Evolutionary conservation across 2,113 vertebrate species (phyloP), one percentile per base, ranked within the genome.

Genomic region (Crocuta crocuta): DNA sequence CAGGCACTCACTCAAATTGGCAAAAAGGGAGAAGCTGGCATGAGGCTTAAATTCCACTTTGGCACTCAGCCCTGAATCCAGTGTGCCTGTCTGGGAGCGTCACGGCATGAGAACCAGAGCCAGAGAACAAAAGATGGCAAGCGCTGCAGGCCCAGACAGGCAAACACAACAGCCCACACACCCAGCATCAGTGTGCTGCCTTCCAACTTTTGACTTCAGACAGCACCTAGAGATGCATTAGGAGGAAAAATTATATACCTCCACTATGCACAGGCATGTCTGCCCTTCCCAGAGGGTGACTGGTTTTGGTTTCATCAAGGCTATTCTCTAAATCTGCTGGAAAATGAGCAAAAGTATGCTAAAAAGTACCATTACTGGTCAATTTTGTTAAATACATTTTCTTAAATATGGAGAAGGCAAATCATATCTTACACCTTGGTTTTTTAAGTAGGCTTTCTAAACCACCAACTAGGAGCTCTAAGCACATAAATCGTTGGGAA

Each of bases 11-110:
- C 48, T 91, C 73, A 84, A 96, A 53, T 28, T 98, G 96, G 97
- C 97, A 97, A 84, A 83, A 92, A 73, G 61, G 39, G 70, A 93
- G 89, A 98, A 97, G 84, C 96, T 98, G 97, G 96, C 96, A 87
- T 35, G 43, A 58, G 11, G 58, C n/a, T 97, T 87, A 70, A 71
- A 95, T 97, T 96, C 90, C 63, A 92, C 48, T 13, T 70, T 98
- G 97, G 97, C 97, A 63, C 19, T 81, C 23, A 48, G 87, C 97
- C 91, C 71, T 50, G 21, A 87, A 89, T 96, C 71, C 68, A 48
- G 70, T n/a, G 66, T 95, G 92, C 86, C 70, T 96, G 90, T 95
- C 76, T 95, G 84, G 82, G 71, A 97, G 94, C 24, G 23, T 73
- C 81, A 66, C 45, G 65, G 92, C 85, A 88, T 97, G 88, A 84